Base-by-base conservation (phyloP, 2,797 vertebrate species). In the Myiothlypis chrysogaster region DNA sequence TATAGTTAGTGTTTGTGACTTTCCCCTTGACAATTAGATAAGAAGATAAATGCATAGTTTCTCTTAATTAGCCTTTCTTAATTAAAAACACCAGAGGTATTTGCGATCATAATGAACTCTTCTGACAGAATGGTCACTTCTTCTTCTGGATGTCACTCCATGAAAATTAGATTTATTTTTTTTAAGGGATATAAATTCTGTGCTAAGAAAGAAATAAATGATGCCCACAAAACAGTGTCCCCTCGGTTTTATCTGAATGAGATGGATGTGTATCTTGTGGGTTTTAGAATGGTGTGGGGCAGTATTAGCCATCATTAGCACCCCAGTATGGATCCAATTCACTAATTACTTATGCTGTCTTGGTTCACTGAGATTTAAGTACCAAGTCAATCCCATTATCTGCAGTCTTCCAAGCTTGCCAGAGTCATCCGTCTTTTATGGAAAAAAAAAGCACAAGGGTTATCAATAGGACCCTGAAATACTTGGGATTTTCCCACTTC, bases 281-380 rank as follows among this genome's bases (percentile, higher is more conserved):
- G 96, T 98, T 98, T 96, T 92, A 96, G 97, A 98, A 94, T 98
- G 97, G 98, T 97, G 98, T 97, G 98, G 98, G 98, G 98, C 98
- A 98, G 98, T 98, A 98, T 99, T 98, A 99, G 98, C 98, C 98
- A 98, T 99, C 98, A 98, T 99, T 99, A 99, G 98, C 98, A 98
- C 98, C 98, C 98, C 98, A 98, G 98, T 99, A 99, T 98, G 98
- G 98, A 99, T 99, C 98, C 98, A 98, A 98, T 98, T 98, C 98
- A 95, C 99, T 99, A 99, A 99, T 99, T 99, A 99, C 98, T 99
- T 98, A 98, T 98, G 98, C 98, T 98, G 98, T 98, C 97, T 98
- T 98, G 99, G 98, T 99, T 99, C 98, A 97, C 98, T 98, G 98
- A 99, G 98, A 99, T 99, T 99, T 99, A 99, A 99, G 98, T 98